Evolutionary conservation across 2,888 invertebrate species (phyloP), one percentile per base, ranked within the genome.

Genomic region (Octodonta nipae): DNA sequence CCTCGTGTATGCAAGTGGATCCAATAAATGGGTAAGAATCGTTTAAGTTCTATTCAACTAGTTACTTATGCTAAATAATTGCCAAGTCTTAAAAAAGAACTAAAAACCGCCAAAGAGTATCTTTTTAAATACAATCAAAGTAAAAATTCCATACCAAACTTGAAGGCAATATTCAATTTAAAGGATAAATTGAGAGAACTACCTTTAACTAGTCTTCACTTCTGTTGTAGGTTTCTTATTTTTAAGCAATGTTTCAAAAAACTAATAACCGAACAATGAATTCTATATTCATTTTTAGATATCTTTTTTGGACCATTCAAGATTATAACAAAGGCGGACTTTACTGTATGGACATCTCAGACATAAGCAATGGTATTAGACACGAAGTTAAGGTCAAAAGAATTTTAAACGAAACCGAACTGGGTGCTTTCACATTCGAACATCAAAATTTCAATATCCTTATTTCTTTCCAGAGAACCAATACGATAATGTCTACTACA

Each of bases 1-100:
- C 89, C 0, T 70, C 73, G 34, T 83, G 86, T 50, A 73, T 93
- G 44, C 81, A 87, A 64, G 83, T 89, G 1, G 93, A 93, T 65
- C 87, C 93, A 16, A 78, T 84, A 50, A 92, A 92, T 58, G 93
- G 92, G 72, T 82, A 60, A 62, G 65, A 32, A 31, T 20, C 16
- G 6, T 4, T 14, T 27, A n/a, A n/a, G n/a, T n/a, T n/a, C n/a
- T 15, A 15, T 14, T 14, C 3, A 14, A 28, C 14, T 13, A 10
- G 8, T 28, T 28, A 28, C 13, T 12, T 4, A 10, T 14, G 13
- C 8, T 28, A 22, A 11, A 22, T 3, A 22, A 5, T 11, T 22
- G n/a, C 5, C n/a, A n/a, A n/a, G n/a, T n/a, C n/a, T n/a, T n/a
- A n/a, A n/a, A n/a, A n/a, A n/a, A n/a, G n/a, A n/a, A n/a, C n/a